These are phyloP conservation scores for Lampris megalopsis DNA, from an alignment of 2,113 vertebrate genomes.

Conservation along the genomic window DNA sequence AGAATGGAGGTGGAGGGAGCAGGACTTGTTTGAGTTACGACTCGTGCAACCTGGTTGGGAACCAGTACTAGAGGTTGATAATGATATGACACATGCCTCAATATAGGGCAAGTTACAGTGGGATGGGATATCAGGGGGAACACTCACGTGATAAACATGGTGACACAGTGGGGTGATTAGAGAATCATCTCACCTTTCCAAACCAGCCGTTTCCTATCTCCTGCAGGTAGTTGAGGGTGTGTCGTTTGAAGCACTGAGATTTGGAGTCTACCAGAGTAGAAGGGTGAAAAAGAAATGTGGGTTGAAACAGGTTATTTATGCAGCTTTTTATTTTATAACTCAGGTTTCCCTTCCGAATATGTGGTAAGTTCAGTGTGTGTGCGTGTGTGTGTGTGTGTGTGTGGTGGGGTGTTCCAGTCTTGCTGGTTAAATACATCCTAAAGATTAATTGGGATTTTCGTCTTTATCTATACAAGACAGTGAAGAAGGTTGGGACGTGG, in stretches of 20 bases:
- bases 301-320: slow-evolving; percentile 21
- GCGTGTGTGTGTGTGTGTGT: not conserved
- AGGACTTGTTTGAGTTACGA: slow-evolving; percentile 18
- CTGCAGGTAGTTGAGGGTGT: slow-evolving; percentile 92
- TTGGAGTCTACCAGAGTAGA: slow-evolving; percentile 78
- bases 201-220: slow-evolving; percentile 96
- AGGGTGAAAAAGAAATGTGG: slow-evolving; percentile 24
- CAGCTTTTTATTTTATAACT: slow-evolving; percentile 45
- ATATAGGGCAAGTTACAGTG: slow-evolving; percentile 1
- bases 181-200: slow-evolving; percentile 84
- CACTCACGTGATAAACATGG: not conserved
- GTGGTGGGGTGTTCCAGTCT: slow-evolving; percentile 24
- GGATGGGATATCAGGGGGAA: not conserved
- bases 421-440: slow-evolving; percentile 19
- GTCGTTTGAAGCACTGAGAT: slow-evolving; percentile 88
- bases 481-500: too few species aligned
- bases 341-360: slow-evolving; percentile 40
- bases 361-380: too few species aligned
- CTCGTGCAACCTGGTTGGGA: slow-evolving; percentile 15
- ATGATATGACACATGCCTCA: not conserved
- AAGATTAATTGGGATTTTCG: too few species aligned
- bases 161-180: not conserved
- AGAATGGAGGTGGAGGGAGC: not conserved
- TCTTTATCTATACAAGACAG: too few species aligned
- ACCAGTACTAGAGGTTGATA: slow-evolving; percentile 18